A percentile compares a stretch with the other conserved stretches of the same genome.
These are phyloP conservation scores for Scomber colias DNA, from an alignment of 2,113 vertebrate species.

Conservation along the genomic window DNA sequence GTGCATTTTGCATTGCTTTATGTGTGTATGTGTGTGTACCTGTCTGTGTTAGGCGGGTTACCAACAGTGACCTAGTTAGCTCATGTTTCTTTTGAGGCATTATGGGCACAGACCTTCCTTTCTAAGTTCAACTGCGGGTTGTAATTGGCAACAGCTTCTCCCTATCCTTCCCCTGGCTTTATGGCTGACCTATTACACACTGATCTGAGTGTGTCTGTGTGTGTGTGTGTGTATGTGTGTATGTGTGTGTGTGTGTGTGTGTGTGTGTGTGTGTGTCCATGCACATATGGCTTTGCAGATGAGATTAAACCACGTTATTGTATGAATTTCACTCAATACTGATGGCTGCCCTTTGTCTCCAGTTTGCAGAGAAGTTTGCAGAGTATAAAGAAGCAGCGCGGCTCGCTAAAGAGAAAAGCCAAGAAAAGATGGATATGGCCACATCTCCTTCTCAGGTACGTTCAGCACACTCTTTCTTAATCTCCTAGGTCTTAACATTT, in stretches of 20 bases:
- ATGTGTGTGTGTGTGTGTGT: constrained; percentile 12
- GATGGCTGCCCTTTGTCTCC: constrained; percentile 55
- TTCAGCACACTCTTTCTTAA: not conserved
- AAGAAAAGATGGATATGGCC: constrained; percentile 97
- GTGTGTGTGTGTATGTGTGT: not conserved
- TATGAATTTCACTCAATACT: constrained; percentile 37
- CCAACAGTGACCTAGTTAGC: constrained; percentile 54
- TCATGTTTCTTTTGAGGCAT: constrained; percentile 66
- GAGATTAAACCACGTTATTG: constrained; percentile 46
- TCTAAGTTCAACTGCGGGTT: constrained; percentile 44
- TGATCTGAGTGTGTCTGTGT: constrained; percentile 38
- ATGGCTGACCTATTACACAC: constrained; percentile 41
- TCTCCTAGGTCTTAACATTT: not conserved
- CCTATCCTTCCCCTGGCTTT: constrained; percentile 9
- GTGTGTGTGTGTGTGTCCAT: not conserved
- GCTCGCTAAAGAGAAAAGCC: constrained; percentile 97
- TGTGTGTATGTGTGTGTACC: not conserved
- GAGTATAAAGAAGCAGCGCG: constrained; percentile 99
- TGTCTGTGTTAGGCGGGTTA: constrained; percentile 31
- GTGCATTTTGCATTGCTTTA: constrained; percentile 11
- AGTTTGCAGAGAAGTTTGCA: constrained; percentile 99
- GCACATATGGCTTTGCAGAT: constrained; percentile 36
- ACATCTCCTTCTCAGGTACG: constrained; percentile 97
- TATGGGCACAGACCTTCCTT: constrained; percentile 47
- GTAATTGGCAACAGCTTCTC: constrained; percentile 53